These are phyloP conservation scores for Mongoloraphidia duomilia DNA, from an alignment of 2,888 invertebrate species.

Conservation along the genomic window DNA sequence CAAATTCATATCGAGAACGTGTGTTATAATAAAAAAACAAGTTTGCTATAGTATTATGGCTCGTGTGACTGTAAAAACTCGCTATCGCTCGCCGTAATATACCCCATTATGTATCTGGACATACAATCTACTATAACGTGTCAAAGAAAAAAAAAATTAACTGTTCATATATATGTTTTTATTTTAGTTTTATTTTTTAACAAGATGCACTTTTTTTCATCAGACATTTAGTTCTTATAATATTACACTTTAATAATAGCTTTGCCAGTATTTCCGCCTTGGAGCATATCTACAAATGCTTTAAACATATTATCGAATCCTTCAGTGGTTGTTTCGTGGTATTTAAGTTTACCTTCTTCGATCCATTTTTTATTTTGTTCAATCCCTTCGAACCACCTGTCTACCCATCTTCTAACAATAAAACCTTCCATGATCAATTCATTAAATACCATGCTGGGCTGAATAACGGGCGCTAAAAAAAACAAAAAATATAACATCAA, in stretches of 20 bases:
- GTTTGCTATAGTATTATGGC: too few relatives aligned
- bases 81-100: too few relatives aligned
- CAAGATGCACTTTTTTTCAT: too few relatives aligned
- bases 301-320: constrained; percentile 63
- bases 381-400: constrained; percentile 48
- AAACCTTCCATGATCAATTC: constrained; percentile 52
- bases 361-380: constrained; percentile 48
- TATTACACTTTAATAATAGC: constrained; percentile 42
- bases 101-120: too few relatives aligned
- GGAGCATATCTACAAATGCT: constrained; percentile 47
- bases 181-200: too few relatives aligned
- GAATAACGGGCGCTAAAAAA: constrained; percentile 32
- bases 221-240: background rate
- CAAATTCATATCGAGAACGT: too few relatives aligned
- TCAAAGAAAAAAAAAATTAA: too few relatives aligned
- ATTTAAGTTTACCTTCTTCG: constrained; percentile 51
- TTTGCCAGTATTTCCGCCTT: constrained; percentile 56
- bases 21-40: too few relatives aligned
- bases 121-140: too few relatives aligned
- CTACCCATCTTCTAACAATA: constrained; percentile 35
- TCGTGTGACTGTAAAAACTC: too few relatives aligned
- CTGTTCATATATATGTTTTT: too few relatives aligned
- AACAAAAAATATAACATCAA: background rate
- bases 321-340: constrained; percentile 50
- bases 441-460: constrained; percentile 37